A percentile compares a stretch with the other conserved stretches of the same genome.
These are phyloP conservation scores for Calephelis virginiensis DNA, from an alignment of 1,140 invertebrate genomes.

Conservation along the genomic window DNA sequence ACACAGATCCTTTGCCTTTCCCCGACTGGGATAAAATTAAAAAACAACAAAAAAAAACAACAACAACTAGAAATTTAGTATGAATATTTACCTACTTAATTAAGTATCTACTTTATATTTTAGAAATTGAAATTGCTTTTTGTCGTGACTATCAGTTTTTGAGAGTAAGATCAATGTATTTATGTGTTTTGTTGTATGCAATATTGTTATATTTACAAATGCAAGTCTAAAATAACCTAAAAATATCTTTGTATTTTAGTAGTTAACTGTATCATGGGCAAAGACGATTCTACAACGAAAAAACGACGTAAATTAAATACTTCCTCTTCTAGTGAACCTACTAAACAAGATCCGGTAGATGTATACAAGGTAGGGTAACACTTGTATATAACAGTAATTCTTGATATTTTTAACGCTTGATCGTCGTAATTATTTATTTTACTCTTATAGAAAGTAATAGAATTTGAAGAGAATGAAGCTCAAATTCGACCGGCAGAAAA, in stretches of 20 bases:
- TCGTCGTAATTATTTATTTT: background rate
- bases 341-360: constrained; percentile 55
- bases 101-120: no score
- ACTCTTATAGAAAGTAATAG: constrained; percentile 81
- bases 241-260: constrained; percentile 10
- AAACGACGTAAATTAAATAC: constrained; percentile 66
- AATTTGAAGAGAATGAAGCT: constrained; percentile 87
- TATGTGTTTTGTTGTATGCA: no score
- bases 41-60: no score
- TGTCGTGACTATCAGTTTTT: no score
- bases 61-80: no score
- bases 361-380: constrained; percentile 58
- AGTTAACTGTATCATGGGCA: constrained; percentile 47
- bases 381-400: background rate
- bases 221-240: background rate
- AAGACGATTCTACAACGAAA: constrained; percentile 62
- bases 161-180: no score
- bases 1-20: no score
- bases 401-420: background rate
- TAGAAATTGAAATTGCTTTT: no score
- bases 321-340: constrained; percentile 44
- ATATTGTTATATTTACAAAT: no score
- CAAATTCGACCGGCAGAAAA: constrained; percentile 80
- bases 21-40: no score
- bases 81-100: no score